Evolutionary conservation across 2,888 invertebrate species (phyloP).

Genomic region (Aelia acuminata): DNA sequence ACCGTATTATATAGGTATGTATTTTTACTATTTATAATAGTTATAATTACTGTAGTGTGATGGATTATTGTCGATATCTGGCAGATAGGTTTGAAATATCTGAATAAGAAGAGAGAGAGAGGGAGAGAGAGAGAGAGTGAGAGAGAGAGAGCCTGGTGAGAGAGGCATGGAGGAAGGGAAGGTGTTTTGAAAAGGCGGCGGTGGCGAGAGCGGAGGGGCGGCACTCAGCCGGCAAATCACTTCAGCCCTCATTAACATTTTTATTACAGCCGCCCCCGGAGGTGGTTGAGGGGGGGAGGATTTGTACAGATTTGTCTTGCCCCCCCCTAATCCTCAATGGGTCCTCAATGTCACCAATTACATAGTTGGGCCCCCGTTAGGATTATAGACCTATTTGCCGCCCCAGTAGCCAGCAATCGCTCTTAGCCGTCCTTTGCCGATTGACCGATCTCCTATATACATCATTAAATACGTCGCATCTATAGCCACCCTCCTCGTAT

Average conservation of each 20-base stretch:
- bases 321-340: neutral
- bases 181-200: neutral
- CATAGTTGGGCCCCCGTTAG: neutral
- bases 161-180: neutral
- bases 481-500: too few species aligned
- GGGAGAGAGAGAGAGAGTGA: too few species aligned
- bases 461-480: neutral
- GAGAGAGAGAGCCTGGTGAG: too few species aligned
- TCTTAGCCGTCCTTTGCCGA: neutral
- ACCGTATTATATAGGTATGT: too few species aligned
- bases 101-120: neutral
- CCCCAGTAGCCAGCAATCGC: neutral
- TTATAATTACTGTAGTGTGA: too few species aligned
- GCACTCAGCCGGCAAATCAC: conserved; percentile 52
- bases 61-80: neutral
- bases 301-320: conserved; percentile 52
- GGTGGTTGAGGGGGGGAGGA: neutral
- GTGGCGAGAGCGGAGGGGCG: neutral
- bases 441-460: neutral
- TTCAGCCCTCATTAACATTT: conserved; percentile 54
- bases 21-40: too few species aligned
- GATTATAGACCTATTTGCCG: neutral
- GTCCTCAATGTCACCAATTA: conserved; percentile 42
- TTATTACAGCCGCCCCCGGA: conserved; percentile 31
- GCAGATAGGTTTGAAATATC: neutral